These are phyloP conservation scores for Drosophila monieri DNA, from an alignment of 2,888 invertebrate genomes.

Conservation along the genomic window DNA sequence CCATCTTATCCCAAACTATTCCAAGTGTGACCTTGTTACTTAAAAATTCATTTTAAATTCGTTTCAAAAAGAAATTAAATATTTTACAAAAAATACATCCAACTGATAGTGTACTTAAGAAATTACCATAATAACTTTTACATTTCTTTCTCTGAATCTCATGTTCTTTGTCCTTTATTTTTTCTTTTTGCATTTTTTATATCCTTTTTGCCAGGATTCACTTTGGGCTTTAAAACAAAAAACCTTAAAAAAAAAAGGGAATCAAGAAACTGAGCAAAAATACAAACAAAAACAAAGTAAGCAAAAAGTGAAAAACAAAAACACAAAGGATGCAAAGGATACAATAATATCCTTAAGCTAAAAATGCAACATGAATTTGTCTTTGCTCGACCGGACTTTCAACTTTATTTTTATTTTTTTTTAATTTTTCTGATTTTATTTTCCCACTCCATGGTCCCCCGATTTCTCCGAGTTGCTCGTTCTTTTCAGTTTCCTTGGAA, in stretches of 20 bases:
- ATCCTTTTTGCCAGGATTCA: slow-evolving; percentile 19
- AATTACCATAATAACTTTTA: slow-evolving; percentile 9
- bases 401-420: slow-evolving; percentile 7
- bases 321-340: slow-evolving; percentile 68
- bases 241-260: slow-evolving; percentile 34
- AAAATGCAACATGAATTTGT: slow-evolving; percentile 79
- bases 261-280: slow-evolving; percentile 23
- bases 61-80: neutral
- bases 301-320: slow-evolving; percentile 70
- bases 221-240: slow-evolving; percentile 59
- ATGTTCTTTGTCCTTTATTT: slow-evolving; percentile 30
- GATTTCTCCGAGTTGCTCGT: slow-evolving; percentile 51
- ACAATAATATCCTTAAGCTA: slow-evolving; percentile 79
- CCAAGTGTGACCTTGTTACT: too few species aligned
- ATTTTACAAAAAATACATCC: neutral
- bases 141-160: slow-evolving; percentile 23
- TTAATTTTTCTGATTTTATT: neutral
- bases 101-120: neutral
- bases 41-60: too few species aligned
- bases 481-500: slow-evolving; percentile 62
- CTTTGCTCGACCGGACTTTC: slow-evolving; percentile 59
- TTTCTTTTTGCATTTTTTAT: neutral
- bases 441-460: slow-evolving; percentile 23
- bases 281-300: slow-evolving; percentile 55
- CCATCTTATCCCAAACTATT: too few species aligned